These are phyloP conservation scores for Cnemophilus loriae DNA, from an alignment of 2,113 vertebrate genomes.

Conservation along the genomic window DNA sequence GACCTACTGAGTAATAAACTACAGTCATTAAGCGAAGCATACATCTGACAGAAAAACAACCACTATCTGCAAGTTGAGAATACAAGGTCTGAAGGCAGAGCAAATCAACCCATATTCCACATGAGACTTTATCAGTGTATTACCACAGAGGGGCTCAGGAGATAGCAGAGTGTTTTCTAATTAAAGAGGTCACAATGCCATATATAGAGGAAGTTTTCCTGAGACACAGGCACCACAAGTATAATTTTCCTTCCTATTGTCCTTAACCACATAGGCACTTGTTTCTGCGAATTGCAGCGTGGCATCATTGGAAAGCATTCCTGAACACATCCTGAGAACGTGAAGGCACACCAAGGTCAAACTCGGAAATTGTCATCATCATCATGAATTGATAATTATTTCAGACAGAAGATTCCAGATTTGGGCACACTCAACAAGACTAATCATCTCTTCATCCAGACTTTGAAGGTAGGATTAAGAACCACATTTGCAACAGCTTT, in stretches of 20 bases:
- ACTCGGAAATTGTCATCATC: neutral
- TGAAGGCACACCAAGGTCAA: neutral
- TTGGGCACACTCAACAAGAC: neutral
- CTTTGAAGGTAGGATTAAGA: neutral
- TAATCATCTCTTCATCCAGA: neutral
- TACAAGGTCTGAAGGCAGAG: slow-evolving; percentile 62
- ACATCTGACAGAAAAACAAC: slow-evolving; percentile 70
- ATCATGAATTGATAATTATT: neutral
- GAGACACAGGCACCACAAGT: neutral
- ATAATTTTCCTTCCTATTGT: neutral
- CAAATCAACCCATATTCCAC: slow-evolving; percentile 62
- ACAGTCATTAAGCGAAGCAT: slow-evolving; percentile 70
- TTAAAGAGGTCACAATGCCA: slow-evolving; percentile 6
- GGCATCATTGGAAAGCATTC: neutral
- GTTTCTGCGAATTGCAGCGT: neutral
- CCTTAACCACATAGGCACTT: neutral
- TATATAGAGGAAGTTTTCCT: neutral
- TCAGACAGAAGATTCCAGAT: neutral
- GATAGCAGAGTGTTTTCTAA: slow-evolving; percentile 34
- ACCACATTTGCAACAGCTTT: neutral
- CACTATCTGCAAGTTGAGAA: slow-evolving; percentile 59
- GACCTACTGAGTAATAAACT: slow-evolving; percentile 77
- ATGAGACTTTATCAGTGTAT: slow-evolving; percentile 45
- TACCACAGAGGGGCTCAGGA: slow-evolving; percentile 16
- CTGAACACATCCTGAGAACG: neutral